phyloP scores from a whole-genome alignment of 2,888 invertebrate genomes.

The Nebria brevicollis region DNA sequence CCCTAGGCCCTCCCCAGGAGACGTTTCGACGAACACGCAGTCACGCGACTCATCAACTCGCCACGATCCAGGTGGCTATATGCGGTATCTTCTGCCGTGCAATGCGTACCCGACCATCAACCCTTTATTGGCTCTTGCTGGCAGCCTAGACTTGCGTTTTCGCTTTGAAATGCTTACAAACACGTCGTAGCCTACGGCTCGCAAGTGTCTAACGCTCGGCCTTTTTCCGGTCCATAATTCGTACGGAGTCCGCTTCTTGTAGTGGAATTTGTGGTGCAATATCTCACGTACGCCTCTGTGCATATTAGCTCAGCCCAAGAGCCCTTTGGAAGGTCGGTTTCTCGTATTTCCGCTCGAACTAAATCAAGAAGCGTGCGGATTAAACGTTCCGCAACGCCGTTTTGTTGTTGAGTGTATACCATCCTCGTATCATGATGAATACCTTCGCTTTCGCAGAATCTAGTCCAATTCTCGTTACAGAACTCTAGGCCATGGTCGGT shows the following conservation, averaged over 20 bases:
- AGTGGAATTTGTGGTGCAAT: constrained; percentile 23
- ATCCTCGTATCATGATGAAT: constrained; percentile 26
- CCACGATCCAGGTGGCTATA: constrained; percentile 38
- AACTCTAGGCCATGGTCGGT: constrained; percentile 32
- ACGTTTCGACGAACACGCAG: too few relatives aligned
- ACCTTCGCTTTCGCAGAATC: constrained; percentile 17
- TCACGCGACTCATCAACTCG: too few relatives aligned
- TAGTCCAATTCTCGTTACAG: constrained; percentile 31
- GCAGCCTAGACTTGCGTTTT: constrained; percentile 12
- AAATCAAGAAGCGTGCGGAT: constrained; percentile 30
- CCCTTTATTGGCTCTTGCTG: constrained; percentile 44
- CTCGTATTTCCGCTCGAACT: constrained; percentile 16
- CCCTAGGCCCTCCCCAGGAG: too few relatives aligned
- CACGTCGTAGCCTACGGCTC: constrained; percentile 20
- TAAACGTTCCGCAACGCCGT: constrained; percentile 22
- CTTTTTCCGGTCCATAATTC: constrained; percentile 45
- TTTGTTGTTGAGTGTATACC: constrained; percentile 35
- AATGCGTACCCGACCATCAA: constrained; percentile 47
- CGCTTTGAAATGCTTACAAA: constrained; percentile 26
- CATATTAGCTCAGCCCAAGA: constrained; percentile 27
- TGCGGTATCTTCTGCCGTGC: constrained; percentile 44
- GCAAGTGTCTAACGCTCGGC: constrained; percentile 50
- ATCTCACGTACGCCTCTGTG: constrained; percentile 23
- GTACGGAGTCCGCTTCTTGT: constrained; percentile 15
- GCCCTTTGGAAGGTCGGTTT: constrained; percentile 14